Evolutionary conservation across 2,113 vertebrate species (phyloP).

Genomic region (Arizona elegans): DNA sequence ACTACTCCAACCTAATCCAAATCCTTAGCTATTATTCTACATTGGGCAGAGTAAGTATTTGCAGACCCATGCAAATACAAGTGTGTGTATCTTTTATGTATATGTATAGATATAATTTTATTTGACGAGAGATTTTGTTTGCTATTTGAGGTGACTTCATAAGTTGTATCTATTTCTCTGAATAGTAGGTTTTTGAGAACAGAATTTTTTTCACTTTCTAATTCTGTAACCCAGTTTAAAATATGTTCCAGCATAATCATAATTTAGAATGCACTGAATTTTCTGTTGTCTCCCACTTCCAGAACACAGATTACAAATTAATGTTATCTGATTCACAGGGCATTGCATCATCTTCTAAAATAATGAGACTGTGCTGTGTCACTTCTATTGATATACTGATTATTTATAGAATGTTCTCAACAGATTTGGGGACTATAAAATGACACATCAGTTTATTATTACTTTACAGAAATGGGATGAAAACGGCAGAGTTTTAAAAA

Average conservation of each 20-base stretch:
- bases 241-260: neutral
- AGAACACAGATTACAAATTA: neutral
- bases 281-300: neutral
- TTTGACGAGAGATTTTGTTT: neutral
- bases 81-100: neutral
- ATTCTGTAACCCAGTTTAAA: neutral
- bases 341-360: neutral
- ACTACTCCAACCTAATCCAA: neutral
- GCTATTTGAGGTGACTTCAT: neutral
- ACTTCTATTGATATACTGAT: neutral
- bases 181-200: neutral
- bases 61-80: neutral
- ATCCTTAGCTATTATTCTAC: neutral
- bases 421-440: neutral
- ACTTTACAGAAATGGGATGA: neutral
- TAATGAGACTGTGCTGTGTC: neutral
- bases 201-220: neutral
- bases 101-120: neutral
- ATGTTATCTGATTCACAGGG: neutral
- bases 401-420: neutral
- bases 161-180: neutral
- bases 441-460: neutral
- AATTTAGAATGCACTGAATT: neutral
- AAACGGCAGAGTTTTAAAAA: neutral
- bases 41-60: neutral